Evolutionary conservation across 2,888 invertebrate genomes (phyloP).

Genomic region (Acleris holmiana): DNA sequence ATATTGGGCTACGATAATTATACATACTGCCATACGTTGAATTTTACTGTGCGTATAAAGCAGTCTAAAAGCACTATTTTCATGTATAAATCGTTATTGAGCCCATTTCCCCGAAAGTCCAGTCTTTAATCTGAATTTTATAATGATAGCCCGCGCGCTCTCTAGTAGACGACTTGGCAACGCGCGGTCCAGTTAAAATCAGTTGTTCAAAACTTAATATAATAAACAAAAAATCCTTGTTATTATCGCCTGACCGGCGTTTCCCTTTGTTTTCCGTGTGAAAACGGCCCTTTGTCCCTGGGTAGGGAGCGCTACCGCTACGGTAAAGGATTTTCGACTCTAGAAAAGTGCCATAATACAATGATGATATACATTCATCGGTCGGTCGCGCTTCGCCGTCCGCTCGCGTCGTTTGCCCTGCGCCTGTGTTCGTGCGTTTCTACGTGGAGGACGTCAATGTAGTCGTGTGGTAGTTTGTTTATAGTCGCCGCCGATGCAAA

Average conservation of each 20-base stretch:
- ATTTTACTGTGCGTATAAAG: slow-evolving; percentile 39
- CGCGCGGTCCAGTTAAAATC: slow-evolving; percentile 59
- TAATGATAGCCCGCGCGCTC: slow-evolving; percentile 69
- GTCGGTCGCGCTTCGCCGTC: slow-evolving; percentile 66
- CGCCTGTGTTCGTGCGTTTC: slow-evolving; percentile 69
- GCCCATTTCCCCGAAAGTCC: slow-evolving; percentile 51
- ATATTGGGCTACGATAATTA: slow-evolving; percentile 53
- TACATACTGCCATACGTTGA: slow-evolving; percentile 59
- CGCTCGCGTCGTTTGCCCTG: slow-evolving; percentile 75
- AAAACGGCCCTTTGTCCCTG: slow-evolving; percentile 81
- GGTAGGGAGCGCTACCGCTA: slow-evolving; percentile 72
- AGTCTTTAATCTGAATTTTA: slow-evolving; percentile 66
- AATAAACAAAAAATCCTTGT: slow-evolving; percentile 59
- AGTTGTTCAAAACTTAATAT: slow-evolving; percentile 61
- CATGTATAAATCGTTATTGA: slow-evolving; percentile 55
- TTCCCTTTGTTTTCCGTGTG: slow-evolving; percentile 80
- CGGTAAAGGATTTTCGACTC: slow-evolving; percentile 79
- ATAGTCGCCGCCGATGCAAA: slow-evolving; percentile 74
- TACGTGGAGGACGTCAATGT: slow-evolving; percentile 74
- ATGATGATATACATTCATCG: slow-evolving; percentile 73
- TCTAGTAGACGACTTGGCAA: slow-evolving; percentile 71
- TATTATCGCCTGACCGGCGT: slow-evolving; percentile 69
- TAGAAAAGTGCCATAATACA: slow-evolving; percentile 81
- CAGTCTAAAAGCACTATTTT: slow-evolving; percentile 41
- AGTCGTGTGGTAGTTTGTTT: slow-evolving; percentile 84